Base-by-base conservation (phyloP, 1,140 invertebrate species). In the Pseudomyrmex flavicornis region DNA sequence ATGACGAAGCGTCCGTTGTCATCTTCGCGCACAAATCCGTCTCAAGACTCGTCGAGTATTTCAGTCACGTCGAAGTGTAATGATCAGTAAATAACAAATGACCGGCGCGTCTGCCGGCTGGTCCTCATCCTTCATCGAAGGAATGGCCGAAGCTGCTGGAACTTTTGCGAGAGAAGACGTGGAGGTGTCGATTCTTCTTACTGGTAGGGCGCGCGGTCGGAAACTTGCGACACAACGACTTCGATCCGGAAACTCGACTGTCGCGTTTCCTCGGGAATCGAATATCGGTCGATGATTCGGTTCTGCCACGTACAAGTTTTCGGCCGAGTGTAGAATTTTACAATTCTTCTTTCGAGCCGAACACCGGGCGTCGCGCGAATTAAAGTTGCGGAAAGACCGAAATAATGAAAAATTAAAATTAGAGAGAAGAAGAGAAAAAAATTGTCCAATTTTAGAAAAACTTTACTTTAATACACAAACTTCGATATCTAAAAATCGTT, bases 21-120 rank as follows among this genome's bases (percentile, higher is more conserved):
- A 73, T 63, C 58, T 26, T 58, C 22, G 35, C 35, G 35, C 35
- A 48, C 82, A 56, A 69, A 46, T 66, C 35, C 72, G 46, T 44
- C 44, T 54, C 46, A 61, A 26, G 66, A 52, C 62, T 66, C 35
- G 52, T 48, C 62, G 72, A 54, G 65, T 65, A 89, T 90, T 91
- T 89, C 83, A 85, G 87, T 91, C 90, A 91, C 87, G 90, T 91
- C 69, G 62, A 85, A 85, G 80, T 76, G 89, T 91, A 91, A 92
- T 90, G 89, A 87, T 84, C 86, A 73, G 86, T 91, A 92, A 91
- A 90, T 91, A 91, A 91, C 89, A 85, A 91, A 92, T 89, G 90
- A 88, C 72, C 82, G 35, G 35, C 35, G 74, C 59, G 84, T 66
- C 82, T 75, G 73, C 54, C 46, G 59, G 54, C 61, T 58, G 65